Conservation (phyloP, 2,113 vertebrate genomes). For the Prinia subflava region DNA sequence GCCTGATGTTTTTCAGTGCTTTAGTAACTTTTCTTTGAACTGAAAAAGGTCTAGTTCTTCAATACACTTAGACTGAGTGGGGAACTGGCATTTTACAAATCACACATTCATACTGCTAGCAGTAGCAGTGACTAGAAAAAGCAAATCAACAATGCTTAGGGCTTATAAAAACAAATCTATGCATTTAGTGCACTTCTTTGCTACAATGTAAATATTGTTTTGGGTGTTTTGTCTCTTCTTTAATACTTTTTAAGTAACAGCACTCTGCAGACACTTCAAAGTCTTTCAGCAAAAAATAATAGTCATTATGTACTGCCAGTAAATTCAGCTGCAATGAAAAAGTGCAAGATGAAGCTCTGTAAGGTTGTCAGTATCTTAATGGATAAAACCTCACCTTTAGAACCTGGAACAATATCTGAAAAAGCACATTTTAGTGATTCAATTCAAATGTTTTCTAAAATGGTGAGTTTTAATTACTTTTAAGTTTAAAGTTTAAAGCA, state of each 20-base stretch:
- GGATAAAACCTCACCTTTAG: background rate
- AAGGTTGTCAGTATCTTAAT: background rate
- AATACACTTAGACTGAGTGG: background rate
- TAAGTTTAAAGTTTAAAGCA: background rate
- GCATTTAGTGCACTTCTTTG: background rate
- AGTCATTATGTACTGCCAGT: background rate
- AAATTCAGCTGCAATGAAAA: background rate
- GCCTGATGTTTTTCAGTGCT: background rate
- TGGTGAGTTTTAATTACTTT: background rate
- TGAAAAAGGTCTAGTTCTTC: background rate
- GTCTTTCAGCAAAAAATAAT: background rate
- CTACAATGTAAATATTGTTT: background rate
- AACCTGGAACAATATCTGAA: background rate
- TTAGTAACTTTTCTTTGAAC: background rate
- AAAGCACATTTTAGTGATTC: background rate
- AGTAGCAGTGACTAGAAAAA: background rate
- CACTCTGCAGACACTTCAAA: background rate
- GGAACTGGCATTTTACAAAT: background rate
- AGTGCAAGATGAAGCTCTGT: background rate
- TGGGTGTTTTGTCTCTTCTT: background rate
- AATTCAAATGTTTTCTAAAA: background rate
- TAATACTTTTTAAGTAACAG: background rate
- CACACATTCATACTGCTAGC: background rate
- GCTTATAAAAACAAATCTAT: background rate
- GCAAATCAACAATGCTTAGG: background rate